Evolutionary conservation across 2,888 invertebrate species (phyloP).

Genomic region (Rotaria macrura): DNA sequence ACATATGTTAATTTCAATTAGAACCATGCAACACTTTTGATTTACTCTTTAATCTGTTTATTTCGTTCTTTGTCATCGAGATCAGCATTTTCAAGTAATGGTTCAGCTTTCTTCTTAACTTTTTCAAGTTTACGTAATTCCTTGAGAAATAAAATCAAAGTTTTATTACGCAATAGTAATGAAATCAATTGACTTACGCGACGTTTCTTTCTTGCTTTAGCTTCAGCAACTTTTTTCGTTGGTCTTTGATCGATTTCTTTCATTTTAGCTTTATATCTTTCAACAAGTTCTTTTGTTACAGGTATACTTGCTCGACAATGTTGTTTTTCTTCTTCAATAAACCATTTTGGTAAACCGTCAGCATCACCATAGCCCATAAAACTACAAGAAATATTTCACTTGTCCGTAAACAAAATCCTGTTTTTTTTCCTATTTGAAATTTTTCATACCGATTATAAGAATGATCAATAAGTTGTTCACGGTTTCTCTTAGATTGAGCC

Average conservation of each 20-base stretch:
- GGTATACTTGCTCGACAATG: slow-evolving; percentile 73
- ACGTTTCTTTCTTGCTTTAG: slow-evolving; percentile 90
- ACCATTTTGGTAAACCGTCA: slow-evolving; percentile 79
- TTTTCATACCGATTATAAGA: slow-evolving; percentile 69
- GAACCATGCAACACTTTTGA: background rate
- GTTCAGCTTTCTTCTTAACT: slow-evolving; percentile 86
- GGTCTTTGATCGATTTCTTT: slow-evolving; percentile 79
- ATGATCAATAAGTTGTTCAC: slow-evolving; percentile 75
- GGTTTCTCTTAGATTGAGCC: slow-evolving; percentile 75
- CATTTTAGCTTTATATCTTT: slow-evolving; percentile 66
- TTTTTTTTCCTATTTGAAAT: background rate
- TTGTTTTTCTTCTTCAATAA: slow-evolving; percentile 77
- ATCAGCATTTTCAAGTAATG: slow-evolving; percentile 77
- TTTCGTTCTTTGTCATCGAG: slow-evolving; percentile 84
- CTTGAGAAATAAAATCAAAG: slow-evolving; percentile 36
- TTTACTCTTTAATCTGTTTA: slow-evolving; percentile 72
- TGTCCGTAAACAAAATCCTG: background rate
- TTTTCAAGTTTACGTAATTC: slow-evolving; percentile 68
- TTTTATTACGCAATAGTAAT: slow-evolving; percentile 5
- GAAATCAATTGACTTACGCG: slow-evolving; percentile 54
- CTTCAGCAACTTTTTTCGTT: slow-evolving; percentile 92
- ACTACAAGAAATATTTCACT: slow-evolving; percentile 38
- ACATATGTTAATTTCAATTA: background rate
- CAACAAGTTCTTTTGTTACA: slow-evolving; percentile 59
- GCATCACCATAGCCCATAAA: slow-evolving; percentile 75